Base-by-base conservation (phyloP, 1,140 invertebrate genomes). In the Drosophila quadrilineata region DNA sequence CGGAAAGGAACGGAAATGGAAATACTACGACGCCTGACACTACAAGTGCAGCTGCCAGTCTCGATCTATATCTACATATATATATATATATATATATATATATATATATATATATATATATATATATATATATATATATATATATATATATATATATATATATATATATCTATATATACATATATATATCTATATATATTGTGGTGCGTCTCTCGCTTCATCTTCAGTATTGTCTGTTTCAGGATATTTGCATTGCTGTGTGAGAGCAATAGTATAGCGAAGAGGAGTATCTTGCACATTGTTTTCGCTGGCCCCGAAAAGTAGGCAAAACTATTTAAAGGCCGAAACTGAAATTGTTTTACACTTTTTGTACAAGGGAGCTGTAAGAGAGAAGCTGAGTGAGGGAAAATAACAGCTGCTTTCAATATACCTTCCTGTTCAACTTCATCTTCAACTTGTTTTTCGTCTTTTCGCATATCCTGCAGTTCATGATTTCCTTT, bases 241-340 rank as follows among this genome's bases (percentile, higher is more conserved):
- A 56, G 45, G 49, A 56, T 48, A 73, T 73, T 67, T 73, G 41
- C 43, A 62, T 3, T n/a, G 21, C 1, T 2, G 14, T 29, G 9
- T 16, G 9, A 8, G n/a, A 43, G 16, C n/a, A n/a, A n/a, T n/a
- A n/a, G n/a, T n/a, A n/a, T n/a, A 21, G 9, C 19, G 38, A 33
- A 9, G 10, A 29, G 12, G 26, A 41, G 12, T 22, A 19, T 16
- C 26, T 12, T 14, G 41, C 49, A 56, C 65, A 68, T 71, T 67
- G 57, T 71, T 71, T 60, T 67, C 65, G 36, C 53, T 56, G 12
- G 41, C 24, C 24, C 45, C 14, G 14, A 38, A 62, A 71, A 75
- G 71, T 66, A 71, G 56, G 43, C 60, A 65, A 57, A 75, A 75
- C 72, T 75, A 75, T 75, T 75, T 70, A 70, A 74, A 75, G 66